Conservation (phyloP, 2,797 vertebrate genomes). For the Toxotes lorentzi region DNA sequence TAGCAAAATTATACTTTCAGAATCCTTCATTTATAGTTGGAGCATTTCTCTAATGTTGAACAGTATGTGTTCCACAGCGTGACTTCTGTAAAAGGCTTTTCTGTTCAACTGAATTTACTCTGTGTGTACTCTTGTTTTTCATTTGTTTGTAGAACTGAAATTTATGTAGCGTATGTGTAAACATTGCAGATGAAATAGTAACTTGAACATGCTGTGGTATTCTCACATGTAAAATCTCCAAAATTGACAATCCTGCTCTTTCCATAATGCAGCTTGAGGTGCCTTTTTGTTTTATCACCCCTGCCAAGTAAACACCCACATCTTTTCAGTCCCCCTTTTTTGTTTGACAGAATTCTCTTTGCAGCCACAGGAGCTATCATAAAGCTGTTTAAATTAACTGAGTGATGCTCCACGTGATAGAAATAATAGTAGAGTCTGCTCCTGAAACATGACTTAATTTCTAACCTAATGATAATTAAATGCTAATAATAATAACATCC, state of each 20-base stretch:
- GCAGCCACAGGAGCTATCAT: not conserved
- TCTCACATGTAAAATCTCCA: not conserved
- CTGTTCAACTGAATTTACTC: not conserved
- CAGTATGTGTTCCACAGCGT: not conserved
- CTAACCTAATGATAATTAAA: not conserved
- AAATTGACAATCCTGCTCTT: not conserved
- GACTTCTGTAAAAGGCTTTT: not conserved
- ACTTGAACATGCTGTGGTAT: not conserved
- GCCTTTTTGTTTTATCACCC: not conserved
- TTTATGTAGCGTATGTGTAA: not conserved
- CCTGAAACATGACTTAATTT: not conserved
- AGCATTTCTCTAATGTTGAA: not conserved
- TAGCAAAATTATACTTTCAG: not conserved
- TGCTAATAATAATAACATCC: not conserved
- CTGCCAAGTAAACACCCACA: not conserved
- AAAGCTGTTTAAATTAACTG: not conserved
- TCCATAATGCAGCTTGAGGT: not conserved
- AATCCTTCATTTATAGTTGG: not conserved
- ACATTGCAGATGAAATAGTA: not conserved
- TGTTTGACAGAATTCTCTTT: constrained; percentile 13
- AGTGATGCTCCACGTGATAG: not conserved
- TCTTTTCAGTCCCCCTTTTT: not conserved
- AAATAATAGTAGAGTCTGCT: not conserved
- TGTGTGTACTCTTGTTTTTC: not conserved
- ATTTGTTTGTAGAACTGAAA: not conserved